These are phyloP conservation scores for Petrocephalus microphthalmus DNA, from an alignment of 2,113 vertebrate genomes.

Conservation along the genomic window DNA sequence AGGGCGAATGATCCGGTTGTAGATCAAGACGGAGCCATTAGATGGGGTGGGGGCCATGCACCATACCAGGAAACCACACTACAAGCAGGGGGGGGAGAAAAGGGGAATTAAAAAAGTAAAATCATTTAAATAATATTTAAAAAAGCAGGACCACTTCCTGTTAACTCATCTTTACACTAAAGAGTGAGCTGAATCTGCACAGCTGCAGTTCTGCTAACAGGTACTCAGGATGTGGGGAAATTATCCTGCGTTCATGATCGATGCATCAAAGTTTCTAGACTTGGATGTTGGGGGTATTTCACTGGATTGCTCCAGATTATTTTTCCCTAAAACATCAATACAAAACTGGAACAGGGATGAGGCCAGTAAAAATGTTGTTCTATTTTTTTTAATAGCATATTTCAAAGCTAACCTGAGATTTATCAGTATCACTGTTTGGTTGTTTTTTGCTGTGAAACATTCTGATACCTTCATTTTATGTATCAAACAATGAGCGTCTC, in stretches of 20 bases:
- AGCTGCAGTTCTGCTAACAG: neutral
- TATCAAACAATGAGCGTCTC: neutral
- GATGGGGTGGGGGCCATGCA: conserved; percentile 87
- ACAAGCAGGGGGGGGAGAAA: neutral
- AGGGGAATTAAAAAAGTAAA: neutral
- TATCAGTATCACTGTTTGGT: neutral
- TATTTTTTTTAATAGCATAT: neutral
- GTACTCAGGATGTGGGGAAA: neutral
- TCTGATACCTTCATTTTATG: neutral
- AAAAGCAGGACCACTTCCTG: neutral
- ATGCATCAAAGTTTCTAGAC: neutral
- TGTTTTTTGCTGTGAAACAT: neutral
- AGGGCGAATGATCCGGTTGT: conserved; percentile 77
- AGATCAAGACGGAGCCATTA: conserved; percentile 81
- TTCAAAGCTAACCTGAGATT: neutral
- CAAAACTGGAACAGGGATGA: neutral
- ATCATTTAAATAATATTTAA: neutral
- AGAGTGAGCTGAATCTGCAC: neutral
- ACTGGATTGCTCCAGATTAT: neutral
- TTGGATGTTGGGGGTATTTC: neutral
- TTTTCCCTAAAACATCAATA: neutral
- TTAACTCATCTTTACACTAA: neutral
- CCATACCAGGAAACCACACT: conserved; percentile 93
- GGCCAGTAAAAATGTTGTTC: neutral
- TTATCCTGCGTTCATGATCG: neutral